Base-by-base conservation (phyloP, 2,113 vertebrate species). In the Ictalurus punctatus region DNA sequence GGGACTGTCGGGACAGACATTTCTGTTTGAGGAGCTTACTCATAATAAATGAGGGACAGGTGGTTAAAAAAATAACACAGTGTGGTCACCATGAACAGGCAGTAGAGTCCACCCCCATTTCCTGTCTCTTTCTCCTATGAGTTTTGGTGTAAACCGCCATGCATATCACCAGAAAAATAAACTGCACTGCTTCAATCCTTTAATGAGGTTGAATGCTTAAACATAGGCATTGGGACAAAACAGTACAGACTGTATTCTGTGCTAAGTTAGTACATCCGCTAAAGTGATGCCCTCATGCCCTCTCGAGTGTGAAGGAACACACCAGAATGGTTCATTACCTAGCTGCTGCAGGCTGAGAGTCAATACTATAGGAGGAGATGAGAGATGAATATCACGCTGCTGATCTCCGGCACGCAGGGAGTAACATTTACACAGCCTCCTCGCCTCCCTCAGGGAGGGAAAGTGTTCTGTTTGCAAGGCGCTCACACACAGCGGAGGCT, bases 251-350 rank as follows among this genome's bases (percentile, higher is more conserved):
- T 23, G 80, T 3, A 23, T 34, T 67, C 61, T 8, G 1, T 44
- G 59, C 21, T 44, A 34, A 5, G 83, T 30, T n/a, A 27, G 63
- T 5, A 78, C 10, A 25, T 37, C 8, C 56, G 37, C 67, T 56
- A 63, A 86, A 91, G 87, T 9, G 83, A 86, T 83, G 89, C 59
- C 37, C 81, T 86, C 58, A 23, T 88, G 76, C 67, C 71, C 69
- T 83, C 78, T 83, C 9, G 58, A 67, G 83, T 54, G 34, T 89
- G 83, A 83, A 74, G 86, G 83, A 79, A 81, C 83, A 71, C 27
- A 71, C 83, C 65, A 69, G 91, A 90, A 86, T 86, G 89, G 90
- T 92, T 91, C 87, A 93, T 93, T 90, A 91, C 84, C 91, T 88
- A 89, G 76, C 65, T 34, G 73, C 87, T 74, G 86, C 80, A 54